Conservation (phyloP, 2,888 invertebrate genomes). For the Lepas anatifera region DNA sequence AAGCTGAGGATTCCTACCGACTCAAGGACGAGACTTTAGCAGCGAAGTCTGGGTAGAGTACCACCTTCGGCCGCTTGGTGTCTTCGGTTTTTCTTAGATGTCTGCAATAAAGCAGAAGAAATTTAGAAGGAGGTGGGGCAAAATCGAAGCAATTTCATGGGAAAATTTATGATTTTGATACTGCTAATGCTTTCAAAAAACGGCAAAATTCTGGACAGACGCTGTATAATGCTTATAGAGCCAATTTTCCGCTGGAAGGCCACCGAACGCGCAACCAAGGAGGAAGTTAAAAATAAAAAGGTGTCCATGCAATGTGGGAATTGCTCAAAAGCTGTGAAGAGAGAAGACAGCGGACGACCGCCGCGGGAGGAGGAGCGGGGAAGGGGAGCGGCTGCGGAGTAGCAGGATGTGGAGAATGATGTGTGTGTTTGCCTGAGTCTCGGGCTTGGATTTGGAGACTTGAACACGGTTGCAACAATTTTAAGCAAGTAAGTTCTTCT, state of each 20-base stretch:
- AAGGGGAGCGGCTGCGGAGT: conserved; percentile 3
- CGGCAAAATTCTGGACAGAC: no score
- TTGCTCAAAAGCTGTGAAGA: conserved; percentile 12
- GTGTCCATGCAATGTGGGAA: conserved; percentile 12
- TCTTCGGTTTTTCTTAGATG: neutral
- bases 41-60: neutral
- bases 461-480: neutral
- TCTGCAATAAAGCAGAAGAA: conserved; percentile 12
- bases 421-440: neutral
- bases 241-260: no score
- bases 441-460: neutral
- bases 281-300: conserved; percentile 11
- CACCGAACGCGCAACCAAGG: neutral
- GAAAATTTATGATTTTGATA: neutral
- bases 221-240: no score
- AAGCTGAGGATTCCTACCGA: neutral
- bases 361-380: conserved; percentile 9
- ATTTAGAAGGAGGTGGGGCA: conserved; percentile 11
- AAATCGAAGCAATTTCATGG: neutral
- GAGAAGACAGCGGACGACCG: conserved; percentile 12
- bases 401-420: neutral
- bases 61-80: neutral
- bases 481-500: neutral
- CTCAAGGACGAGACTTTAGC: neutral
- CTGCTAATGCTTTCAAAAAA: no score